Evolutionary conservation across 2,888 invertebrate species (phyloP), one percentile per base, ranked within the genome.

Genomic region (Phaonia tiefii): DNA sequence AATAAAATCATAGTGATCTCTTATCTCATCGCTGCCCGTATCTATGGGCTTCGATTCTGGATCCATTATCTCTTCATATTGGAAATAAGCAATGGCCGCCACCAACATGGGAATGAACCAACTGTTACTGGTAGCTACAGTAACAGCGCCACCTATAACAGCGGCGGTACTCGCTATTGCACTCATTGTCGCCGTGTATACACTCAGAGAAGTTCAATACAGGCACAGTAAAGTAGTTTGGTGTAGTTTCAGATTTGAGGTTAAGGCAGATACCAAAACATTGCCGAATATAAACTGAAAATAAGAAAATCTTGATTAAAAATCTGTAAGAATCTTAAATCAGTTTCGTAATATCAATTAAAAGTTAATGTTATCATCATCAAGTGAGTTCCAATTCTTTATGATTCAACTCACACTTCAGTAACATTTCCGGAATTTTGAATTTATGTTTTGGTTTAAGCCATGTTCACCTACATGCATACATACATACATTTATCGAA

Each of bases 41-140:
- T 96, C 94, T n/a, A 94, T 94, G 0, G 95, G 94, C 72, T 94
- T 92, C 0, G 95, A 95, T 89, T 97, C 97, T 0, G 96, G 96
- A 89, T 97, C 96, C 87, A 95, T 93, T 81, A 95, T 93, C 86
- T 97, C 97, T 86, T 97, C 97, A 89, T 94, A 96, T 88, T 96
- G 96, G 90, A 96, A 97, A 90, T 96, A 97, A 7, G 96, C 96
- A 84, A 97, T 93, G 8, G 96, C 95, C 0, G 96, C 96, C 74
- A 96, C 95, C 82, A 97, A 89, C 91, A 96, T 94, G 0, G 97
- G 96, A 54, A 97, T 93, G 89, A 97, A 95, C 94, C 96, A 95
- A 10, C 95, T 94, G 72, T 95, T 93, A 84, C 94, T 94, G 49
- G 95, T 94, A 46, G 94, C 92, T 15, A 93, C 94, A 65, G 93